Evolutionary conservation across 1,140 invertebrate genomes (phyloP).

Genomic region (Arctopsyche grandis): DNA sequence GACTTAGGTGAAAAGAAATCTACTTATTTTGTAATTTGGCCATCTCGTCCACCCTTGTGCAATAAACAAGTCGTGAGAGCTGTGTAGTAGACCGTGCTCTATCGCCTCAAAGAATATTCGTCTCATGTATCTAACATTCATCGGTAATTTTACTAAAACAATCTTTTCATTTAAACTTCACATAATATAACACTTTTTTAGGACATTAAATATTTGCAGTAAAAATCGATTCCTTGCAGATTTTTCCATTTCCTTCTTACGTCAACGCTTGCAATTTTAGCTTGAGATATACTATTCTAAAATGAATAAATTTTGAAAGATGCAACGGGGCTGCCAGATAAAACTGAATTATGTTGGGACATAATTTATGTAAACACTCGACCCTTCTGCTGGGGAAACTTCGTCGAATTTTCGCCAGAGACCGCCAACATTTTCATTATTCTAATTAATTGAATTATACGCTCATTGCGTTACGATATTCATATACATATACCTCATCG

Average conservation of each 20-base stretch:
- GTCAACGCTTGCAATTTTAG: background rate
- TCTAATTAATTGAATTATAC: too few species aligned
- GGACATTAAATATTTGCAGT: background rate
- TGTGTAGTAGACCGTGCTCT: constrained; percentile 40
- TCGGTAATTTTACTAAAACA: constrained; percentile 32
- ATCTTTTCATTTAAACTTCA: background rate
- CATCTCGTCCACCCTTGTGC: background rate
- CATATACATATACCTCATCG: too few species aligned
- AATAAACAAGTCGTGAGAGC: constrained; percentile 30
- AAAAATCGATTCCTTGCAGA: background rate
- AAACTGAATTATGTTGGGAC: constrained; percentile 37
- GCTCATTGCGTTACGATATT: too few species aligned
- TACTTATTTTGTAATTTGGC: constrained; percentile 34
- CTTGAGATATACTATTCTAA: background rate
- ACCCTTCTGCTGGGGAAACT: constrained; percentile 12
- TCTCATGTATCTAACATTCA: constrained; percentile 6
- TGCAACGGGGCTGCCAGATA: constrained; percentile 11
- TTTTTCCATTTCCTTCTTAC: constrained; percentile 13
- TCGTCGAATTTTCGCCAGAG: background rate
- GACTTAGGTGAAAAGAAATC: constrained; percentile 6
- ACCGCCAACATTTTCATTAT: background rate
- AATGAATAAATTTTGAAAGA: constrained; percentile 23
- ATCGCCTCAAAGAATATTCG: constrained; percentile 13
- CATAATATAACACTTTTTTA: background rate
- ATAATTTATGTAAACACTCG: constrained; percentile 31